Base-by-base conservation (phyloP, 2,797 vertebrate species). In the Poliocrania exsul region DNA sequence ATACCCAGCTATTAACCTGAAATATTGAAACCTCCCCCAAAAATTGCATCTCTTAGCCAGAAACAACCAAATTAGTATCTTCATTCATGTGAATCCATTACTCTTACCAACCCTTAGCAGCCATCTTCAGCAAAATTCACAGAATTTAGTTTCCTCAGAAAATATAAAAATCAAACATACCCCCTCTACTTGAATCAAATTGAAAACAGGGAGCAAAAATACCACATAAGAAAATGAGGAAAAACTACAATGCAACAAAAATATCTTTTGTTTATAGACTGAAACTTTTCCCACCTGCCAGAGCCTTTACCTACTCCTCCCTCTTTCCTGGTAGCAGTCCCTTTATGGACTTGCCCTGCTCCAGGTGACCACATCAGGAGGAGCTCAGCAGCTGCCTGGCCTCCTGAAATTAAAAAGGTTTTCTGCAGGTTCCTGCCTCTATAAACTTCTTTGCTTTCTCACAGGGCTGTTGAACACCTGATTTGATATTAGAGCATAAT, bases 301-400 rank as follows among this genome's bases (percentile, higher is more conserved):
- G 9, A 51, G 13, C n/a, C 24, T 71, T 60, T 15, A n/a, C 18
- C 60, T 35, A 2, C 25, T 65, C 51, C 13, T 53, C 38, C 37
- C 29, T 35, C 1, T 0, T 0, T 10, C 25, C 28, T n/a, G 0
- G 0, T 6, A 47, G 13, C 33, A 72, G 5, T 7, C 6, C 6
- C 18, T 65, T 72, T 17, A 53, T 24, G 40, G 26, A 16, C 18
- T 72, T 78, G 10, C 7, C 35, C 13, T 11, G 9, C 46, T 35
- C 29, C 66, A 78, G 58, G 66, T 40, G 31, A 29, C 10, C 18
- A 28, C 26, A n/a, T 31, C 25, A 53, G 6, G 16, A 42, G 5
- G 9, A 13, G 26, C 17, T 67, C 7, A 21, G 35, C 37, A 71
- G 37, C 16, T 44, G 17, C 17, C 5, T 21, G 7, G 13, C 3